Evolutionary conservation across 2,888 invertebrate species (phyloP), one percentile per base, ranked within the genome.

Genomic region (Dynastes maya): DNA sequence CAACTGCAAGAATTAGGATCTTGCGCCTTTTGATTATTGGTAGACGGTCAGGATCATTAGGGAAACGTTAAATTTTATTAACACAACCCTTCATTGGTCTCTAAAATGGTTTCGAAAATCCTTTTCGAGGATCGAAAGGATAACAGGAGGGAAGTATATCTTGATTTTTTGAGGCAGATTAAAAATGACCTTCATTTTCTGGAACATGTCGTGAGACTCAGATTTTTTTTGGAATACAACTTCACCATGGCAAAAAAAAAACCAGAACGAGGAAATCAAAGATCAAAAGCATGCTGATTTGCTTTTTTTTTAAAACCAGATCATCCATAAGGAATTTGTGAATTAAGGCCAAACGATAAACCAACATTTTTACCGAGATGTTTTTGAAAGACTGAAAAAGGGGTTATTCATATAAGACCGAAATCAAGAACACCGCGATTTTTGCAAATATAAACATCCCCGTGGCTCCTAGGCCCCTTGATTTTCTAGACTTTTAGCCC

Each of bases 41-140:
- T 80, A 80, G 80, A 82, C 78, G 61, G 80, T 80, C 75, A 78
- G 76, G 77, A 80, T 82, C 79, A 80, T 82, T 74, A 79, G 78
- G 55, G 79, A 82, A 78, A 51, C 80, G 72, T 79, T 61, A 27
- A 61, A 61, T 61, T 82, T 83, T 74, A 81, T 37, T 80, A 79
- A 77, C 80, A 80, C 61, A 22, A 61, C 3, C 9, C 1, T 61
- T 61, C 22, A 61, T 22, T 27, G 27, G 27, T 22, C 0, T 2
- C 11, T 9, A 61, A 11, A 61, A 61, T 22, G 27, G 22, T 22
- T 11, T 8, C 27, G 11, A 29, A 61, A 61, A 61, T 27, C 27
- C 9, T 61, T 61, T 61, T 29, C 3, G 8, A 22, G 11, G 29
- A 61, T 16, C 61, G 27, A 61, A 37, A 37, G 32, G 32, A 37